Conservation (phyloP, 2,888 invertebrate genomes). For the Brenthis hecate region DNA sequence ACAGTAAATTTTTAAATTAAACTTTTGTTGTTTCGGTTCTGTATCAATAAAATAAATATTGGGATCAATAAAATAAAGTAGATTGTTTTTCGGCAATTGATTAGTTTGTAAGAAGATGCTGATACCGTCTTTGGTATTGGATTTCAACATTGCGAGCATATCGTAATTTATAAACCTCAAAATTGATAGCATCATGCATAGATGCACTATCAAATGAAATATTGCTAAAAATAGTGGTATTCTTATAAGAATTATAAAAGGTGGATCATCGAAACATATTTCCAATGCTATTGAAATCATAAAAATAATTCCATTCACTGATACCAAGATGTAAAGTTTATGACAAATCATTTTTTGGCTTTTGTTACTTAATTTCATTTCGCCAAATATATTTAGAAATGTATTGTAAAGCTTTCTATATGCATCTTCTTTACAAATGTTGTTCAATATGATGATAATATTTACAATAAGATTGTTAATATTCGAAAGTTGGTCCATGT, state of each 20-base stretch:
- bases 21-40: slow-evolving; percentile 22
- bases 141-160: slow-evolving; percentile 40
- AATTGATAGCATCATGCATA: slow-evolving; percentile 50
- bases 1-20: slow-evolving; percentile 51
- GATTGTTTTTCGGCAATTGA: slow-evolving; percentile 9
- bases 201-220: slow-evolving; percentile 53
- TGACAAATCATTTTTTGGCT: slow-evolving; percentile 46
- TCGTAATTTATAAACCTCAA: slow-evolving; percentile 50
- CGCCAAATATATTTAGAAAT: slow-evolving; percentile 40
- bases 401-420: slow-evolving; percentile 46
- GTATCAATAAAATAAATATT: slow-evolving; percentile 45
- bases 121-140: slow-evolving; percentile 30
- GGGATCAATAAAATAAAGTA: slow-evolving; percentile 44
- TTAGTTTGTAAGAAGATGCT: slow-evolving; percentile 30
- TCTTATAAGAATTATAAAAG: slow-evolving; percentile 49
- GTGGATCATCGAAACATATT: slow-evolving; percentile 44
- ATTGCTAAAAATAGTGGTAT: slow-evolving; percentile 54
- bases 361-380: slow-evolving; percentile 43
- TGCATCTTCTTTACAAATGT: slow-evolving; percentile 42
- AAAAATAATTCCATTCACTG: slow-evolving; percentile 41
- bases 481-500: slow-evolving; percentile 46
- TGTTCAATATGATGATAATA: slow-evolving; percentile 43
- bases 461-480: slow-evolving; percentile 50
- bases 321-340: slow-evolving; percentile 54
- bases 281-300: slow-evolving; percentile 47